Evolutionary conservation across 2,797 vertebrate species (phyloP), one percentile per base, ranked within the genome.

Genomic region (Hemitrygon akajei): DNA sequence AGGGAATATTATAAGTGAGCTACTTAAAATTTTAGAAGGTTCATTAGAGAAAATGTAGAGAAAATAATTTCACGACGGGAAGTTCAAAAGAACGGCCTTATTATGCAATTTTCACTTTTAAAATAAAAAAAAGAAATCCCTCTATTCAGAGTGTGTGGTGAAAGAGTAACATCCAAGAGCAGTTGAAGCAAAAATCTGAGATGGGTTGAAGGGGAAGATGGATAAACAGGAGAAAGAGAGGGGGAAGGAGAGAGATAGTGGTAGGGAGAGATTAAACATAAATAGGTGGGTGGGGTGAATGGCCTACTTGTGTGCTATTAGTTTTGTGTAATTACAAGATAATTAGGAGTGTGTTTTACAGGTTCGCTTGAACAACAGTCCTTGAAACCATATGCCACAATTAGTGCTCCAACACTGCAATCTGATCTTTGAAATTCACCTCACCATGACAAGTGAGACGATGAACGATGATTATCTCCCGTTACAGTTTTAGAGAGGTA

Each of bases 281-380:
- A 63, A 7, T 30, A 66, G 66, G 58, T 60, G 22, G 86, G n/a
- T 34, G 58, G 16, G 16, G 2, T 20, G 58, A 89, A 34, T 89
- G 60, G 7, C n/a, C 81, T 58, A 56, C 16, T 84, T 84, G 9
- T 89, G 60, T 66, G 86, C 86, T 20, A 37, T 63, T 66, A 89
- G 63, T 34, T 89, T 63, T n/a, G 9, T 66, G 60, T 73, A 47
- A 73, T 92, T 93, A 93, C 71, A 93, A 76, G 71, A 47, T 56
- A 93, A 93, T 75, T 25, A 75, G 71, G 47, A 75, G 22, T 63
- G 69, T 63, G 34, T 91, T 71, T 16, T 91, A 27, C 66, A 91
- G 60, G 82, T 63, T 25, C 82, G 60, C 86, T 73, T 73, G 71
- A 4, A 73, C 22, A 22, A 22, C 56, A 22, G 56, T 75, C 37